Conservation (phyloP, 1,140 invertebrate genomes). For the Lethrus apterus region DNA sequence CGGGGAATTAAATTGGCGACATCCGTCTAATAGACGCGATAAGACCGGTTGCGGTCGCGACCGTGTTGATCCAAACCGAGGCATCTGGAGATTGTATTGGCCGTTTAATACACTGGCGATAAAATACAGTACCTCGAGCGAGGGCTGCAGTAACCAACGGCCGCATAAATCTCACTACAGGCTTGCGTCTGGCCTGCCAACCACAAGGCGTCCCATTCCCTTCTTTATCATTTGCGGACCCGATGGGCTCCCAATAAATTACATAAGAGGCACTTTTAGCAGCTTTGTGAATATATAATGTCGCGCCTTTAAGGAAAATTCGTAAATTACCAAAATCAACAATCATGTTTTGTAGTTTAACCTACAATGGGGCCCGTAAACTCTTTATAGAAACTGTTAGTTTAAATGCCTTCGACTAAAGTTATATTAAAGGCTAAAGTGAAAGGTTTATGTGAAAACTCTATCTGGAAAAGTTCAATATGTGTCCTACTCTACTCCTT, state of each 20-base stretch:
- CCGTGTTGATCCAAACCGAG: constrained; percentile 15
- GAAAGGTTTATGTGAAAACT: too few relatives aligned
- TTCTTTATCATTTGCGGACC: constrained; percentile 36
- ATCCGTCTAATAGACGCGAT: constrained; percentile 8
- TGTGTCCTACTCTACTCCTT: too few relatives aligned
- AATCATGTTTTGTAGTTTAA: too few relatives aligned
- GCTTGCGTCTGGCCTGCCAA: constrained; percentile 33
- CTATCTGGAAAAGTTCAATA: too few relatives aligned
- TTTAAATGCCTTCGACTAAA: too few relatives aligned
- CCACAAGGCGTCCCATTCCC: constrained; percentile 27
- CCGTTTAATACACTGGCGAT: constrained; percentile 33
- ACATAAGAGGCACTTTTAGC: constrained; percentile 27
- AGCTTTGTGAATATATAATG: constrained; percentile 24
- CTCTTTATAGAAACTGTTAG: too few relatives aligned
- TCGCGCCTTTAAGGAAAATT: too few relatives aligned
- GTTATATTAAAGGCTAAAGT: too few relatives aligned
- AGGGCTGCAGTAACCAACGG: constrained; percentile 26
- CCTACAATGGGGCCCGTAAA: too few relatives aligned
- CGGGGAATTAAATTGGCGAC: constrained; percentile 8
- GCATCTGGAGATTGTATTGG: constrained; percentile 19
- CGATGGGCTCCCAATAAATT: constrained; percentile 37
- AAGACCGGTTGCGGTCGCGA: constrained; percentile 8
- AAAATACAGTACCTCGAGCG: constrained; percentile 27
- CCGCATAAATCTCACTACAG: constrained; percentile 36
- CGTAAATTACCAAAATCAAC: too few relatives aligned